Conservation (phyloP, 2,113 vertebrate genomes). For the Calidris pygmaea region DNA sequence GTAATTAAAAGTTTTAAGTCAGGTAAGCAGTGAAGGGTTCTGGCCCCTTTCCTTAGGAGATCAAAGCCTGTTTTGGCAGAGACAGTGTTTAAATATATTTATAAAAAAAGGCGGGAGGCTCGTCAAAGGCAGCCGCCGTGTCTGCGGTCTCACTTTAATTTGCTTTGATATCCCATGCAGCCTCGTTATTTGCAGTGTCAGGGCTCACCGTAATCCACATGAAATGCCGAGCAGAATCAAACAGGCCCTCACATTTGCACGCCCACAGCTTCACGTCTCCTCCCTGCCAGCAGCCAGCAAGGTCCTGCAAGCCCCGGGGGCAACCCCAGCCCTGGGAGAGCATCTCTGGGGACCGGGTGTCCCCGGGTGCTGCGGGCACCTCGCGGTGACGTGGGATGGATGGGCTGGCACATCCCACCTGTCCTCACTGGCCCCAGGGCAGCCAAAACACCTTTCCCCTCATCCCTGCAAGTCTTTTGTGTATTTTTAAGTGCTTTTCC, state of each 20-base stretch:
- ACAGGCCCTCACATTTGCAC: neutral
- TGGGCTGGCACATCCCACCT: neutral
- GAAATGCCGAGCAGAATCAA: neutral
- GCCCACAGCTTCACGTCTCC: neutral
- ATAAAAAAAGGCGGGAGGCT: neutral
- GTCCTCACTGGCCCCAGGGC: neutral
- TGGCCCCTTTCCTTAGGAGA: conserved; percentile 56
- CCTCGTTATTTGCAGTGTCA: neutral
- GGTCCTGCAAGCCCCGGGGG: neutral
- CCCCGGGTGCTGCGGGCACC: neutral
- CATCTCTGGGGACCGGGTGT: neutral
- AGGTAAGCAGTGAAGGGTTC: conserved; percentile 3
- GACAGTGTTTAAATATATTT: conserved; percentile 18
- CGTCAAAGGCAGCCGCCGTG: conserved; percentile 6
- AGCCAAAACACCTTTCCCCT: neutral
- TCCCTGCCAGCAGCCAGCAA: accelerated
- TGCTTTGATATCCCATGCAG: conserved; percentile 50
- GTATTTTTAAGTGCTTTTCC: accelerated
- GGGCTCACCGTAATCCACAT: neutral
- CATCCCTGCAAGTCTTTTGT: neutral
- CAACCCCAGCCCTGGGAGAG: neutral
- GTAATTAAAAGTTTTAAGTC: conserved; percentile 22
- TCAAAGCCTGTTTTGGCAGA: conserved; percentile 66
- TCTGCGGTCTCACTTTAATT: neutral
- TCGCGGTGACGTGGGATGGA: accelerated